Evolutionary conservation across 2,888 invertebrate species (phyloP).

Genomic region (Nyleta sp.): DNA sequence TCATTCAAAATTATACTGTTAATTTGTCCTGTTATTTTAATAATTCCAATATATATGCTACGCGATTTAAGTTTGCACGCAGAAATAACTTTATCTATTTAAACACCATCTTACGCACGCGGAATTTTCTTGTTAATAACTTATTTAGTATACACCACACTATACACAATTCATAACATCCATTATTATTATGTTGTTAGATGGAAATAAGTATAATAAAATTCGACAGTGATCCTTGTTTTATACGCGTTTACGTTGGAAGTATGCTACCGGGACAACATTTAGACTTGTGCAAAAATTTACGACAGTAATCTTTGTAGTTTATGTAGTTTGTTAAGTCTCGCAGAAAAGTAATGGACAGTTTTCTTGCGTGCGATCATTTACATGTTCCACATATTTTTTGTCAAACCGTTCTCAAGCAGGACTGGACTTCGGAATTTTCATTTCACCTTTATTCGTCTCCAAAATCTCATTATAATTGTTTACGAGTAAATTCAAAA

Average conservation of each 20-base stretch:
- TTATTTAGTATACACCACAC: constrained; percentile 15
- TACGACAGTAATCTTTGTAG: constrained; percentile 35
- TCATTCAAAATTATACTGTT: no score
- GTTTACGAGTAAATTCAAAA: constrained; percentile 83
- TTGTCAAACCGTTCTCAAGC: constrained; percentile 1
- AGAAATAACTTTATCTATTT: no score
- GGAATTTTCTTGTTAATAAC: no score
- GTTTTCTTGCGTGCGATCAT: constrained; percentile 23
- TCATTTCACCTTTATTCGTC: constrained; percentile 82
- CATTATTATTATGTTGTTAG: constrained; percentile 26
- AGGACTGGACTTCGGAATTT: constrained; percentile 3
- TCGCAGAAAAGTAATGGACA: constrained; percentile 24
- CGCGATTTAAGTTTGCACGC: no score
- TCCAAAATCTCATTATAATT: constrained; percentile 84
- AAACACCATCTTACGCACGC: no score
- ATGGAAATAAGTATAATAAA: constrained; percentile 49
- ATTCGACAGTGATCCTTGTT: constrained; percentile 30
- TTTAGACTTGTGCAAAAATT: constrained; percentile 38
- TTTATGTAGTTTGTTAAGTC: constrained; percentile 30
- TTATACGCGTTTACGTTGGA: constrained; percentile 26
- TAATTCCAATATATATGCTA: no score
- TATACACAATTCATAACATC: background rate
- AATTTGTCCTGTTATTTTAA: no score
- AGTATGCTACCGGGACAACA: constrained; percentile 52
- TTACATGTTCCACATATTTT: constrained; percentile 47